Conservation (phyloP, 2,113 vertebrate genomes). For the Rattus norvegicus region GRCr8 NC_086022.1:21420001-21420500, state of each 20-base stretch:
- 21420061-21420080: background rate
- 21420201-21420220: background rate
- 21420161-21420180: background rate
- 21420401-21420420: background rate
- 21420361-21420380: background rate
- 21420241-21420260: background rate
- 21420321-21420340: background rate
- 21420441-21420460: background rate
- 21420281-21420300: background rate
- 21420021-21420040: background rate
- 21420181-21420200: background rate
- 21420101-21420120: background rate
- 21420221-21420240: background rate
- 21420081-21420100: background rate
- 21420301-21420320: background rate
- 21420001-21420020: background rate
- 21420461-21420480: background rate
- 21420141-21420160: background rate
- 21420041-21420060: background rate
- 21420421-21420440: fast-evolving
- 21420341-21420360: no score
- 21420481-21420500: background rate
- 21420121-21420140: background rate
- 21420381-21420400: background rate
- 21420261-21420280: background rate